These are phyloP conservation scores for Jacana jacana DNA, from an alignment of 2,113 vertebrate species.

Conservation along the genomic window DNA sequence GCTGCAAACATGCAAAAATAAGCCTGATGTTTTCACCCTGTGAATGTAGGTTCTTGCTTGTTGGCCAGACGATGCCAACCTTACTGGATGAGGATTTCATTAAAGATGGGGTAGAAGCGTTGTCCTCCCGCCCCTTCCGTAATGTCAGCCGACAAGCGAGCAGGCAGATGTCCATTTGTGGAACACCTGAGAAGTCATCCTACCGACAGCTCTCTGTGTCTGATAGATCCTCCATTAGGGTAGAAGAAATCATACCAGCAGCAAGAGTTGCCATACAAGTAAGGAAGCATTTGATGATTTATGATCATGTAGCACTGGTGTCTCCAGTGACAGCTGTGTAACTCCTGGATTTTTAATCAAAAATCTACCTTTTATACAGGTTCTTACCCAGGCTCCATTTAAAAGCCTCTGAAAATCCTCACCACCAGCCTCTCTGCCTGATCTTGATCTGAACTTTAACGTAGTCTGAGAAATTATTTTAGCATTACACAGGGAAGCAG, in stretches of 20 bases:
- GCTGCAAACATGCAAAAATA: background rate
- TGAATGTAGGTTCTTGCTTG: slow-evolving; percentile 88
- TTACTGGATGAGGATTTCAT: slow-evolving; percentile 89
- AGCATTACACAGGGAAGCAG: background rate
- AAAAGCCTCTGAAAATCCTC: background rate
- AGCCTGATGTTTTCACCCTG: background rate
- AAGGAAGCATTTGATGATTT: background rate
- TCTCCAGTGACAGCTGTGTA: background rate
- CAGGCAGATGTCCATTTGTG: slow-evolving; percentile 93
- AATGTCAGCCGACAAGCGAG: slow-evolving; percentile 85
- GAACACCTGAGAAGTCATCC: slow-evolving; percentile 94
- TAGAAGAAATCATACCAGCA: slow-evolving; percentile 97
- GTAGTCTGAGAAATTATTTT: background rate
- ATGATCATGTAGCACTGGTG: rapidly evolving
- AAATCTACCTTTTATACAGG: background rate
- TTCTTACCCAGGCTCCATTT: background rate
- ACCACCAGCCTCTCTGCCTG: background rate
- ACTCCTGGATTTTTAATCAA: background rate
- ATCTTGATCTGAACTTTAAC: background rate
- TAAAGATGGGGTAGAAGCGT: slow-evolving; percentile 88
- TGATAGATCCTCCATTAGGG: slow-evolving; percentile 94
- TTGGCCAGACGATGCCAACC: slow-evolving; percentile 94
- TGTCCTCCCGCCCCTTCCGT: slow-evolving; percentile 96
- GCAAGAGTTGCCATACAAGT: slow-evolving; percentile 97
- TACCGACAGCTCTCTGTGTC: slow-evolving; percentile 95